Base-by-base conservation (phyloP, 1,140 invertebrate genomes). In the Vanessa tameamea region DNA sequence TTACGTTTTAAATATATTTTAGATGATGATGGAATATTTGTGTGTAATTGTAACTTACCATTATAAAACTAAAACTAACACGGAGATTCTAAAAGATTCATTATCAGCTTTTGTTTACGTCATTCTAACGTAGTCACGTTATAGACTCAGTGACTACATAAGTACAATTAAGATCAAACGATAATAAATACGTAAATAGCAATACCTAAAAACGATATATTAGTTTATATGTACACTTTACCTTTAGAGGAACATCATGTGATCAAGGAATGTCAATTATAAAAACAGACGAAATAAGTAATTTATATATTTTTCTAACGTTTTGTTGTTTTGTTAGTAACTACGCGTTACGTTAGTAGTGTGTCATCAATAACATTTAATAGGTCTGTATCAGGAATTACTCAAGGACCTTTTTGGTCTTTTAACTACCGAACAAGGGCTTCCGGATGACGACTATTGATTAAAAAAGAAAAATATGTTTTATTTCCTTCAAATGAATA, bases 61-160 rank as follows among this genome's bases (percentile, higher is more conserved):
- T n/a, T 23, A 7, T 61, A 43, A n/a, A 61, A 37, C 57, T n/a
- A 43, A 15, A 14, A 23, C 37, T 48, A 43, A 64, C 47, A 64
- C 47, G 12, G 5, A 12, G 43, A 20, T 47, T 64, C 43, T 48
- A 43, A 64, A 47, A 16, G 63, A 64, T 47, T 23, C 63, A 71
- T 72, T 64, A 73, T 53, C 61, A 23, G 26, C 67, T 50, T 57
- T 57, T 47, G 48, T 75, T 78, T 69, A 71, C 76, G 76, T 78
- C 76, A 78, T 71, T 64, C 20, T 47, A 47, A 9, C 63, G 43
- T 57, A 57, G 20, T n/a, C n/a, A 53, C 15, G 20, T 57, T 71
- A 68, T 73, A 73, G 67, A 73, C 77, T 72, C 63, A 74, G 73
- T 71, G 72, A 71, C 77, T 73, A 51, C 61, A 43, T 20, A 63